A percentile compares a stretch with the other conserved stretches of the same genome.
Conservation (phyloP, 2,888 invertebrate genomes). For the Hecatera dysodea region DNA sequence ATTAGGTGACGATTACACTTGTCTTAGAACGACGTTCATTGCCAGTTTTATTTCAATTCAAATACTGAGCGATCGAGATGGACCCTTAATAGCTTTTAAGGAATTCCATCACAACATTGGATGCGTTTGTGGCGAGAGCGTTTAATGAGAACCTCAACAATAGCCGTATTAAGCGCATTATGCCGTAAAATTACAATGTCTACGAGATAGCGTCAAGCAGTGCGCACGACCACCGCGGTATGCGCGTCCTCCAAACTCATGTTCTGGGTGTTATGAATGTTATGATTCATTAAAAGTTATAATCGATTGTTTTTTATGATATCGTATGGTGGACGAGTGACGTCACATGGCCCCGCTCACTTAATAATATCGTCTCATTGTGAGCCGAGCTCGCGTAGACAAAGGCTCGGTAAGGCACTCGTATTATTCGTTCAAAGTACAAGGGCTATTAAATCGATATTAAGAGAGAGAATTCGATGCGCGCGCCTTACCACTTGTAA, state of each 20-base stretch:
- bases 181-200: slow-evolving; percentile 80
- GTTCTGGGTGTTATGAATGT: slow-evolving; percentile 55
- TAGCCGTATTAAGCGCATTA: slow-evolving; percentile 74
- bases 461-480: slow-evolving; percentile 86
- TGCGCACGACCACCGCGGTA: slow-evolving; percentile 65
- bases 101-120: slow-evolving; percentile 78
- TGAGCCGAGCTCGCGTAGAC: slow-evolving; percentile 72
- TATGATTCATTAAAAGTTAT: slow-evolving; percentile 47
- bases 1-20: slow-evolving; percentile 78
- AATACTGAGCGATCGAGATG: slow-evolving; percentile 73
- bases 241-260: slow-evolving; percentile 63
- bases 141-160: slow-evolving; percentile 69
- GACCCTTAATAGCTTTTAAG: slow-evolving; percentile 75
- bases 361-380: slow-evolving; percentile 75
- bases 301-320: slow-evolving; percentile 69
- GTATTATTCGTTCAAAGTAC: slow-evolving; percentile 83
- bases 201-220: slow-evolving; percentile 72
- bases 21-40: slow-evolving; percentile 77
- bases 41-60: slow-evolving; percentile 75
- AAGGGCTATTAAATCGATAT: slow-evolving; percentile 86
- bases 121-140: slow-evolving; percentile 61
- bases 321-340: slow-evolving; percentile 56
- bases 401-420: slow-evolving; percentile 77
- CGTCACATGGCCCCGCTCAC: slow-evolving; percentile 58
- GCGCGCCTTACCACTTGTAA: slow-evolving; percentile 88